Evolutionary conservation across 2,113 vertebrate genomes (phyloP), one percentile per base, ranked within the genome.

Genomic region (Physeter macrocephalus): DNA sequence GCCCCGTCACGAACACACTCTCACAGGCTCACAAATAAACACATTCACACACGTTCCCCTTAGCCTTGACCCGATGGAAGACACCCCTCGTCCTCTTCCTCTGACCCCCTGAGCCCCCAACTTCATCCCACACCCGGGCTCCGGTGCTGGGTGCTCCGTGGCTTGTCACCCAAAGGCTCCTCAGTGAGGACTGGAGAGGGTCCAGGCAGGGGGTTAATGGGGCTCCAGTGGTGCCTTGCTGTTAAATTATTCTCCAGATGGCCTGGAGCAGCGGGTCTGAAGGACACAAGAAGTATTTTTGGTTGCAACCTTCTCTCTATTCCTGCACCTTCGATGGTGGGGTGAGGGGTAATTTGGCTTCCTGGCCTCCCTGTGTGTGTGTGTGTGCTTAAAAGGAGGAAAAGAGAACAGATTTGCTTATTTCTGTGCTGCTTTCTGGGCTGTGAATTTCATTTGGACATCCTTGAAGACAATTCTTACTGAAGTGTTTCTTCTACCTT

Each of bases 281-380:
- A 69, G 46, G 64, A 62, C 78, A 69, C 36, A 29, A 43, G 41
- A 71, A 31, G 12, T 86, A 75, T 72, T 93, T 74, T 69, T 62
- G 49, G 67, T 86, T n/a, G 21, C 66, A 75, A 15, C 20, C 39
- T 81, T 83, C 36, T 96, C 64, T 83, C 54, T 74, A 23, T 29
- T 39, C 34, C n/a, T 20, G 9, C 7, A 29, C 41, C 54, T n/a
- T 74, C 18, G 9, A 8, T 39, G 14, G 4, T 4, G 18, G 25
- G n/a, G 8, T 1, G 2, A 14, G 6, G 8, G 14, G 6, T 15
- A 14, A 27, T 12, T 2, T 54, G 66, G 21, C 2, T 61, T n/a
- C 31, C 36, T 29, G 49, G 34, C 15, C 39, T n/a, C 39, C 18
- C 13, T 2, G 52, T 52, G n/a, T n/a, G 15, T 2, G 52, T 52